A percentile compares a stretch with the other conserved stretches of the same genome.
Evolutionary conservation across 2,797 vertebrate species (phyloP).

Genomic region (Falco columbarius): DNA sequence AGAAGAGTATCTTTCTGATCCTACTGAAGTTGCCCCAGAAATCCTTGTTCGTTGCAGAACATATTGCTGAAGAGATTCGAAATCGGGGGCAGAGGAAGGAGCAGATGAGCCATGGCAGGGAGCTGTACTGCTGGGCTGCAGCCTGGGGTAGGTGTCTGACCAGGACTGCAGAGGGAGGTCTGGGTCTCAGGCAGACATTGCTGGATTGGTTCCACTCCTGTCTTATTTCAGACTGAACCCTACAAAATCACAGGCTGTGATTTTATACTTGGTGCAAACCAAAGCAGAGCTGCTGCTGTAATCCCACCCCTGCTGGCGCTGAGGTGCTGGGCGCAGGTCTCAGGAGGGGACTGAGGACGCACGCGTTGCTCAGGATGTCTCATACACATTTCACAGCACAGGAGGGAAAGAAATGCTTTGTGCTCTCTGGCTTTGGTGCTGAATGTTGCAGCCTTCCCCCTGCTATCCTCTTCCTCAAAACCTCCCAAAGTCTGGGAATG

Average conservation of each 20-base stretch:
- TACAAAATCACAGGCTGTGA: not conserved
- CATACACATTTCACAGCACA: not conserved
- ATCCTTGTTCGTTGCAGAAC: not conserved
- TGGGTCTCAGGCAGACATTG: not conserved
- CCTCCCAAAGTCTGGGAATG: not conserved
- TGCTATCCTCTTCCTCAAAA: not conserved
- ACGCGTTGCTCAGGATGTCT: rapidly evolving
- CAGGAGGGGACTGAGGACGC: rapidly evolving
- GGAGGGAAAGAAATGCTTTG: not conserved
- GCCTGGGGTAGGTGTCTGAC: not conserved
- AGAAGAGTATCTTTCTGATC: not conserved
- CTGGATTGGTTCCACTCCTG: not conserved
- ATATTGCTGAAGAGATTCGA: not conserved
- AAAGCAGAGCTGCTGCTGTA: not conserved
- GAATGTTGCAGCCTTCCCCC: not conserved
- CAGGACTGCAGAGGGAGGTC: not conserved
- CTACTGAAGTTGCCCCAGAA: not conserved
- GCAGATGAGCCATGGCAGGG: not conserved
- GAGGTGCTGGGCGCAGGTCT: not conserved
- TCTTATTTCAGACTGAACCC: not conserved
- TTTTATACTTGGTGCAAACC: not conserved
- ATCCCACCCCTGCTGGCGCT: not conserved
- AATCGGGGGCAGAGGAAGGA: not conserved
- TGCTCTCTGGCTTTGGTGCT: not conserved
- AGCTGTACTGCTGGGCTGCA: rapidly evolving